Conservation (phyloP, 1,140 invertebrate genomes). For the Eubasilissa regina region DNA sequence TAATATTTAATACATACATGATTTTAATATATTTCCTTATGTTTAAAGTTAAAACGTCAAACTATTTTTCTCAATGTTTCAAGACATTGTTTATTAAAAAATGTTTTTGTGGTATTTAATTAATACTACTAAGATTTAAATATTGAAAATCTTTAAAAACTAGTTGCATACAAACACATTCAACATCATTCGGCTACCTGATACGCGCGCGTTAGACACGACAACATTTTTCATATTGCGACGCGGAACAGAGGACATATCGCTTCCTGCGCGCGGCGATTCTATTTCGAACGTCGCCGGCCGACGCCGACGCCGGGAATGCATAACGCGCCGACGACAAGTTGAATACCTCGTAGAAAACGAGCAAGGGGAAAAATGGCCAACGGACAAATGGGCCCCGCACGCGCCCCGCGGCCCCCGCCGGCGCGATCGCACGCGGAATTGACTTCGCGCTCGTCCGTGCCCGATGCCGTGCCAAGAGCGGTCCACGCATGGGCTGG, state of each 20-base stretch:
- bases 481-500: slow-evolving; percentile 33
- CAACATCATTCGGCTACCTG: not conserved
- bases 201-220: not conserved
- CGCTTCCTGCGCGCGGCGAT: slow-evolving; percentile 14
- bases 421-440: slow-evolving; percentile 7
- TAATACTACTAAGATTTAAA: too few species aligned
- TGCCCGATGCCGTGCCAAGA: slow-evolving; percentile 8
- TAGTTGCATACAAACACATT: not conserved
- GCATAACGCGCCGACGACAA: slow-evolving; percentile 24
- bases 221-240: not conserved
- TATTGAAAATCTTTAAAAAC: too few species aligned
- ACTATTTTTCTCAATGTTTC: too few species aligned
- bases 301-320: slow-evolving; percentile 6
- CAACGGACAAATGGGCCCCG: slow-evolving; percentile 41
- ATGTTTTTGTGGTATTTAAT: too few species aligned
- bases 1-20: too few species aligned
- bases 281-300: slow-evolving; percentile 12
- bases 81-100: too few species aligned
- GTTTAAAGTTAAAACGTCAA: too few species aligned
- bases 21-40: too few species aligned
- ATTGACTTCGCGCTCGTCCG: slow-evolving; percentile 30
- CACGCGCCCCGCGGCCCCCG: not conserved
- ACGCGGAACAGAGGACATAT: slow-evolving; percentile 32
- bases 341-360: slow-evolving; percentile 36
- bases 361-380: slow-evolving; percentile 34